phyloP scores from a whole-genome alignment of 2,888 invertebrate species.

The Caenorhabditis plicata region DNA sequence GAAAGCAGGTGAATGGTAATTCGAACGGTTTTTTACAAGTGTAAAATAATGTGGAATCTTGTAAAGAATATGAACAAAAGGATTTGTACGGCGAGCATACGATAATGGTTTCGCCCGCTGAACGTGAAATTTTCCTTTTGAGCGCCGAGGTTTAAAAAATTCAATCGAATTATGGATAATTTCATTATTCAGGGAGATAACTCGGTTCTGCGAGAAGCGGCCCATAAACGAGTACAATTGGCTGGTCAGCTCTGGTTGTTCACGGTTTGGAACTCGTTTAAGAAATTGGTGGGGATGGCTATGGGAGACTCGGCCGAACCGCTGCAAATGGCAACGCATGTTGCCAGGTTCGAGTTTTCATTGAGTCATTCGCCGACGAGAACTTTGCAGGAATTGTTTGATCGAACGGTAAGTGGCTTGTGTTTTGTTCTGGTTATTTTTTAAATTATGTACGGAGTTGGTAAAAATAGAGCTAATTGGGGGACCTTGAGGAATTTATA shows the following conservation, averaged over 20 bases:
- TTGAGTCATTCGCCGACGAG: conserved; percentile 43
- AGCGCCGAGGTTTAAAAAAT: too few relatives aligned
- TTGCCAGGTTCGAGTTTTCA: conserved; percentile 36
- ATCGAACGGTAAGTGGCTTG: conserved; percentile 36
- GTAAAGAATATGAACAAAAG: conserved; percentile 6
- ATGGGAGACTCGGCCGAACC: conserved; percentile 48
- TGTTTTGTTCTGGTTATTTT: too few relatives aligned
- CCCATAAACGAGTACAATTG: conserved; percentile 34
- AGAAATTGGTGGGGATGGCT: conserved; percentile 47
- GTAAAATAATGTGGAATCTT: not conserved
- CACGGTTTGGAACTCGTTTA: conserved; percentile 41
- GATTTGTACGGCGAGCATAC: conserved; percentile 33
- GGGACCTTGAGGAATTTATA: too few relatives aligned
- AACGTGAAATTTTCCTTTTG: conserved; percentile 41
- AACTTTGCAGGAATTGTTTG: conserved; percentile 42
- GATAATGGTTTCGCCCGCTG: conserved; percentile 28
- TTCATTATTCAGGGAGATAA: too few relatives aligned
- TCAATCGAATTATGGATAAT: too few relatives aligned
- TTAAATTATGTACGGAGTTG: too few relatives aligned
- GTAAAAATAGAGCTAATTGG: too few relatives aligned
- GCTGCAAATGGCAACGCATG: conserved; percentile 44
- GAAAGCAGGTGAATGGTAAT: conserved; percentile 9
- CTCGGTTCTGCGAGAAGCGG: conserved; percentile 31
- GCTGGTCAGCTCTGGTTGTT: conserved; percentile 39
- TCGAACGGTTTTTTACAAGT: not conserved